Percentiles rank a stretch among this genome's conserved stretches.
Evolutionary conservation across 2,113 vertebrate genomes (phyloP).

Genomic region (Nerophis lumbriciformis): DNA sequence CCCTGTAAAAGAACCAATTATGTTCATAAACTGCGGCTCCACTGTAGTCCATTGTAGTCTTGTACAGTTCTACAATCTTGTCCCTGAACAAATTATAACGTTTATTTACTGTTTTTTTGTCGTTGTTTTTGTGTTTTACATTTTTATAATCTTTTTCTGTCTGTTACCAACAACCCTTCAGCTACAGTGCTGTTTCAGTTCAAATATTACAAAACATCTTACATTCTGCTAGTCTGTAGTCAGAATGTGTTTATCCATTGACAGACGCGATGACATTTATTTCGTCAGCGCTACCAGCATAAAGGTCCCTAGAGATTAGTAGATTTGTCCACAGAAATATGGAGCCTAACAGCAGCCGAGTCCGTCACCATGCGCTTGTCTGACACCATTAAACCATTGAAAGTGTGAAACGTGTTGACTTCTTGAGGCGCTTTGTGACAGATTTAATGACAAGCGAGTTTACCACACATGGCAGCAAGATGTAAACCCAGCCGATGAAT

Average conservation of each 20-base stretch:
- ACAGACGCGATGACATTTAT: background rate
- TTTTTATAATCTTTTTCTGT: no score
- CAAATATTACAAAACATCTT: no score
- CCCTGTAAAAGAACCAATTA: no score
- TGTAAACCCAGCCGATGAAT: constrained; percentile 14
- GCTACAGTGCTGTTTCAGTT: no score
- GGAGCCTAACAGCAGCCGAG: background rate
- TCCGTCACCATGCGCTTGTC: background rate
- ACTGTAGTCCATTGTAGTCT: no score
- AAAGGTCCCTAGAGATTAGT: background rate
- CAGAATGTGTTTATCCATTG: background rate
- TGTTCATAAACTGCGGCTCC: no score
- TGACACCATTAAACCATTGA: constrained; percentile 1
- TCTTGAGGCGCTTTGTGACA: background rate
- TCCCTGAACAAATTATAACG: no score
- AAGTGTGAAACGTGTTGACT: constrained; percentile 7
- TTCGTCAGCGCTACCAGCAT: background rate
- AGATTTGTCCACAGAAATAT: background rate
- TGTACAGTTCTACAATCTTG: no score
- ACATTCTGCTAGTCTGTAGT: background rate
- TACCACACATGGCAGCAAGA: constrained; percentile 10
- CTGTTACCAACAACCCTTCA: no score
- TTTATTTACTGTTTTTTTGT: no score
- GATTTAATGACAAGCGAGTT: constrained; percentile 2
- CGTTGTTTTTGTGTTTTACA: no score